phyloP scores from a whole-genome alignment of 2,797 vertebrate genomes.

The Peromyscus aztecus region DNA sequence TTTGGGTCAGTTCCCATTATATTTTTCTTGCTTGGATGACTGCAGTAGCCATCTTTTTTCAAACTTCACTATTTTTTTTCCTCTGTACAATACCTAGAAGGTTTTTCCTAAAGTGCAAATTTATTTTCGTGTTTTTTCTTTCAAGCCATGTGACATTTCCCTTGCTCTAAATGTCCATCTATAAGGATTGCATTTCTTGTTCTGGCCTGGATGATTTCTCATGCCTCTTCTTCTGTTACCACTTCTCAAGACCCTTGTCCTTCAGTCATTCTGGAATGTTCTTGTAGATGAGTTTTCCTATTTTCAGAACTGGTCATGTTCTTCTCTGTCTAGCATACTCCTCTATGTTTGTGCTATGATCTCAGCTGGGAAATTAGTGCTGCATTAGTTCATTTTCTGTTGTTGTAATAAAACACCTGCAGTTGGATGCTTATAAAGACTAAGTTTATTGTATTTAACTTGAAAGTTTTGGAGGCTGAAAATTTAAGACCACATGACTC shows the following conservation, averaged over 20 bases:
- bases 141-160: neutral
- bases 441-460: neutral
- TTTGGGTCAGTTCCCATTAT: neutral
- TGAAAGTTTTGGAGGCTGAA: neutral
- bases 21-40: conserved; percentile 30
- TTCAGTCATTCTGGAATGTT: conserved; percentile 15
- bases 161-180: neutral
- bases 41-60: neutral
- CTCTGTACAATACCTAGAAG: neutral
- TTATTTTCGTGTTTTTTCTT: neutral
- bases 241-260: neutral
- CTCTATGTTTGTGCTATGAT: conserved; percentile 31
- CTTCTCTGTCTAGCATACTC: neutral
- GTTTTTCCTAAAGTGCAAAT: conserved; percentile 9
- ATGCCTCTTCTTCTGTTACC: neutral
- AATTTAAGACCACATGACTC: neutral
- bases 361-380: conserved; percentile 26
- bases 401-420: neutral
- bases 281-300: neutral
- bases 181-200: neutral
- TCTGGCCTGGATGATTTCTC: neutral
- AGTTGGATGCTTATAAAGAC: neutral
- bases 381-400: neutral
- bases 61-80: neutral
- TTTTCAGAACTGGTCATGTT: neutral